These are phyloP conservation scores for Meriones unguiculatus DNA, from an alignment of 2,113 vertebrate species.

Conservation along the genomic window DNA sequence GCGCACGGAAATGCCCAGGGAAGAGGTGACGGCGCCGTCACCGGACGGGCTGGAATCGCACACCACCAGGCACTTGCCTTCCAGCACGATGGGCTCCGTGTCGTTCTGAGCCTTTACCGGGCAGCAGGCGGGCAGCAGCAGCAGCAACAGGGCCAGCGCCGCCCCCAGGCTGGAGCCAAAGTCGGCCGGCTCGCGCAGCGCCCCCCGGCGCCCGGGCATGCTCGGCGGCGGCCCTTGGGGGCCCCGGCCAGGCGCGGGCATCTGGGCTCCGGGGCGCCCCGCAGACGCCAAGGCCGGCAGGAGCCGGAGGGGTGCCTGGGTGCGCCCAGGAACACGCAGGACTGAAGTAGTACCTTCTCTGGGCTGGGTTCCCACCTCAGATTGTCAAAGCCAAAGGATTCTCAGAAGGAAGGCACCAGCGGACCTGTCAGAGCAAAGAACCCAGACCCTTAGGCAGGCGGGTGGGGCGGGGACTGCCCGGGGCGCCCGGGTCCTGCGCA, in stretches of 20 bases:
- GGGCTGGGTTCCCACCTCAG: not conserved
- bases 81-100: constrained; percentile 98
- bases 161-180: constrained; percentile 84
- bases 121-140: constrained; percentile 87
- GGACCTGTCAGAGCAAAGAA: constrained; percentile 82
- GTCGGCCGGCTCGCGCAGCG: constrained; percentile 72
- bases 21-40: constrained; percentile 97
- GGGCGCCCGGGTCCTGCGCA: not conserved
- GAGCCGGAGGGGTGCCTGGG: not conserved
- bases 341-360: not conserved
- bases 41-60: constrained; percentile 99
- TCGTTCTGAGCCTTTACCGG: constrained; percentile 94
- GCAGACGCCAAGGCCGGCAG: not conserved
- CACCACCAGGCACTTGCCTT: constrained; percentile 98
- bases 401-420: constrained; percentile 76
- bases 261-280: constrained; percentile 20
- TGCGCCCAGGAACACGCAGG: not conserved
- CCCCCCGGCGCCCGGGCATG: constrained; percentile 83
- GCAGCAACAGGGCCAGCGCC: constrained; percentile 92
- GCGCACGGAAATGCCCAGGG: constrained; percentile 97
- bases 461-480: not conserved
- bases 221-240: constrained; percentile 59
- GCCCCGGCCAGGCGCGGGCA: constrained; percentile 66
- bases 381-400: constrained; percentile 63
- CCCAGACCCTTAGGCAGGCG: constrained; percentile 46